Base-by-base conservation (phyloP, 2,113 vertebrate genomes). In the Melanerpes aurifrons region DNA sequence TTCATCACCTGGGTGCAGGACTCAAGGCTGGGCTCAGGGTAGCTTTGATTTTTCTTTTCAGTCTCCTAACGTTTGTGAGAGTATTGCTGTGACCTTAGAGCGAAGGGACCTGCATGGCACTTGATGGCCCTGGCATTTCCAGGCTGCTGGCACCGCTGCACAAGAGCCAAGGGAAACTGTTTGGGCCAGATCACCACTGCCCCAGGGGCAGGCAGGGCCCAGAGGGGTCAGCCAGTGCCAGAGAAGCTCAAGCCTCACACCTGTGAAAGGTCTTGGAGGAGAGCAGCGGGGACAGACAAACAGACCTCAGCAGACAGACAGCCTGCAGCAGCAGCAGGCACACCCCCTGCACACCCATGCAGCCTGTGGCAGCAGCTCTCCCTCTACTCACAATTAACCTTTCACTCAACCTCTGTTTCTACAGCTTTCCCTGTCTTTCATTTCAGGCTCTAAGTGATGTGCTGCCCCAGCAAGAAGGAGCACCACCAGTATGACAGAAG, bases 261-360 rank as follows among this genome's bases (percentile, higher is more conserved):
- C 28, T 7, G 22, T 18, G 19, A n/a, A 56, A 37, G 21, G 9
- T 22, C 43, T 43, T 0, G 0, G 29, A 58, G 32, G 4, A 72
- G 3, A 73, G 12, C 50, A 53, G 50, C 14, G 22, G 50, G 50
- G 22, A 5, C 54, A 47, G 31, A 37, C 37, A 37, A 37, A 26
- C 43, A 62, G 32, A 45, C 31, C 6, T 24, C 47, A 66, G 31
- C 66, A 57, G 53, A 7, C 5, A 50, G 26, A 12, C 48, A 21
- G 5, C 25, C 79, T 3, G 3, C 56, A 15, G 64, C 64, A 17
- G 32, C 37, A 62, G 56, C 29, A 3, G 56, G 21, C 3, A 0
- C 13, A 0, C n/a, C 22, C 26, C 68, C 14, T 2, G 0, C 14
- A 3, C 21, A 10, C 28, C 2, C 2, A 57, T 0, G 2, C 63